Base-by-base conservation (phyloP, 2,888 invertebrate species). In the Brenthis daphne region DNA sequence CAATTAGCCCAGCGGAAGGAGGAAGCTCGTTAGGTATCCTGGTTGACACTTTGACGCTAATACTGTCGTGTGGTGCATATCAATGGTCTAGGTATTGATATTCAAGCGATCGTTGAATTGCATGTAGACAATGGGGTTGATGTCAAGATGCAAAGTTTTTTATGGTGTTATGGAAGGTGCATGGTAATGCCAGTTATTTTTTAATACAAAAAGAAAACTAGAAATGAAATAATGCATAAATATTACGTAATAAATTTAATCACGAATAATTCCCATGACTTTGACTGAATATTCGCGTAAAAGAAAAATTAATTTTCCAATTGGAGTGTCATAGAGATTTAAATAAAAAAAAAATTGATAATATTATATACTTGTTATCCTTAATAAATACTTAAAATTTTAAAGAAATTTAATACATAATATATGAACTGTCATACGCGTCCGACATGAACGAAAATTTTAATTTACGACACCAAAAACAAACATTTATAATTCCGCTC, bases 1-100 rank as follows among this genome's bases (percentile, higher is more conserved):
- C 81, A 82, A 82, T 83, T 83, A 80, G 77, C 71, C 65, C 60
- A 55, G 60, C 76, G 77, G 76, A 77, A 75, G 72, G 70, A 71
- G 74, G 75, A 76, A 76, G 71, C 72, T 75, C 70, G 71, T 75
- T 72, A 74, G 71, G 71, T 67, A 69, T 65, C 64, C 67, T 64
- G 68, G 57, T 69, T 72, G 69, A 72, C 68, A 70, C 71, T 72
- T 65, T 48, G 65, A 70, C 68, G 67, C 68, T 73, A 73, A 72
- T 70, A 68, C 51, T 37, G 24, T n/a, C 66, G 70, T 65, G 72
- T 66, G 56, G 68, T 63, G 73, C 73, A 72, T 70, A 68, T 50
- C 65, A 70, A 70, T 68, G n/a, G n/a, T 65, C 56, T 67, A 66
- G 61, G 64, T 68, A 73, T 70, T 73, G 66, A 61, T 70, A 70